Evolutionary conservation across 2,888 invertebrate species (phyloP).

Genomic region (Sminthurides aquaticus): DNA sequence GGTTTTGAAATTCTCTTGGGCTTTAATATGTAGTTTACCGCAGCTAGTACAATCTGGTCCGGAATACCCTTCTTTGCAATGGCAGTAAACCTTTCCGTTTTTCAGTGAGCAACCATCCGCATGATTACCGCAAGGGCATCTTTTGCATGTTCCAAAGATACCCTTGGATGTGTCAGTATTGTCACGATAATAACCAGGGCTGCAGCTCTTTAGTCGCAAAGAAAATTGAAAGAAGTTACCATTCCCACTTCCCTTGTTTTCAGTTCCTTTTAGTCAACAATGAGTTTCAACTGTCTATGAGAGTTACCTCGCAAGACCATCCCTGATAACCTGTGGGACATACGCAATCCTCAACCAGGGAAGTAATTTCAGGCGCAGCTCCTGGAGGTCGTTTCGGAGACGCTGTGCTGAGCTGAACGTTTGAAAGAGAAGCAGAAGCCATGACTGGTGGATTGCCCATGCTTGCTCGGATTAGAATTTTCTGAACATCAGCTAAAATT

Average conservation of each 20-base stretch:
- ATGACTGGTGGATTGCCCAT: constrained; percentile 16
- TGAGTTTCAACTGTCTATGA: not conserved
- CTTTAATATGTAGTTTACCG: too few species aligned
- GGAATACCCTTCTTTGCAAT: constrained; percentile 30
- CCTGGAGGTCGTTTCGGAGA: not conserved
- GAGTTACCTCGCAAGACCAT: constrained; percentile 27
- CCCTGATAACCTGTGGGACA: constrained; percentile 29
- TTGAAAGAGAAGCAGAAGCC: constrained; percentile 8
- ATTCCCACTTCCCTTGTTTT: too few species aligned
- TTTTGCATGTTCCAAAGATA: constrained; percentile 36
- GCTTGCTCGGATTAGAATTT: constrained; percentile 31
- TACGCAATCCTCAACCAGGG: constrained; percentile 18
- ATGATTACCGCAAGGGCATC: constrained; percentile 34
- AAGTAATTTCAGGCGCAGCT: not conserved
- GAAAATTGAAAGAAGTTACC: too few species aligned
- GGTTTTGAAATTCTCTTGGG: too few species aligned
- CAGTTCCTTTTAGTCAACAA: too few species aligned
- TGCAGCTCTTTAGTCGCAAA: constrained; percentile 32
- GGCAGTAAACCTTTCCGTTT: constrained; percentile 27
- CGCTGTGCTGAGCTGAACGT: constrained; percentile 9
- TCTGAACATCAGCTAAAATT: constrained; percentile 33
- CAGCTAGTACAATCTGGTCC: constrained; percentile 26
- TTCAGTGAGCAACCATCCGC: constrained; percentile 30
- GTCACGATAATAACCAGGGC: constrained; percentile 35
- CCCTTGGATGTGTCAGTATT: constrained; percentile 27